Evolutionary conservation across 64 coral and sea anemone species (phyloP), one percentile per base, ranked within the genome.

Genomic region (Pocillopora damicornis): DNA sequence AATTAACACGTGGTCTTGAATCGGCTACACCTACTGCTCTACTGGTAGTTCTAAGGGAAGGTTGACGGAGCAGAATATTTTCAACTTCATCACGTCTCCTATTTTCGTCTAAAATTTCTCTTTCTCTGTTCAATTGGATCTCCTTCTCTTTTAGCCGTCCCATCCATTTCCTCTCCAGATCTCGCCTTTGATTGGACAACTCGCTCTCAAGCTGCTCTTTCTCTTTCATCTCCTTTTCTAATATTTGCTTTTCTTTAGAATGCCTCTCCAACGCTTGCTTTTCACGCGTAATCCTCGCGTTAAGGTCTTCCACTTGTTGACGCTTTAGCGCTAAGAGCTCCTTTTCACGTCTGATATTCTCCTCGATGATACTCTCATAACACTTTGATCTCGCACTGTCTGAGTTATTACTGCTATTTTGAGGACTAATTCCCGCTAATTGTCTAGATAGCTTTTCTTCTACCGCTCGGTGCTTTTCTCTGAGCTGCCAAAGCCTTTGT

Each of bases 91-190:
- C 79, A 18, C 74, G 58, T 58, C 81, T 85, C 42, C 72, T 85
- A 22, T 38, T 85, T 85, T 85, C 81, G 81, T 71, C 81, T 20
- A 85, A 85, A 5, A 85, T 71, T 22, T 85, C 81, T 79, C 87
- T 87, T 67, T 97, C 91, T 37, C 89, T 77, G 51, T 88, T 93
- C 15, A 97, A 58, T 35, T 90, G 91, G 13, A 90, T 67, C 69
- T 97, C 94, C 87, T 90, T 97, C 23, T 62, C 72, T 74, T 90
- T 97, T 9, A 97, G 58, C 22, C 86, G 90, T 64, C 90, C 91
- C 15, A 93, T 90, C 91, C 94, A 93, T 90, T 88, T 97, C 12
- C 85, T 92, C 78, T 97, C 91, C 11, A 97, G 88, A 51, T 92
- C 94, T 59, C 86, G 86, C 73, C 94, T 90, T 75, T 97, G 91